Evolutionary conservation across 2,888 invertebrate genomes (phyloP).

Genomic region (Pharmacophagus antenor): DNA sequence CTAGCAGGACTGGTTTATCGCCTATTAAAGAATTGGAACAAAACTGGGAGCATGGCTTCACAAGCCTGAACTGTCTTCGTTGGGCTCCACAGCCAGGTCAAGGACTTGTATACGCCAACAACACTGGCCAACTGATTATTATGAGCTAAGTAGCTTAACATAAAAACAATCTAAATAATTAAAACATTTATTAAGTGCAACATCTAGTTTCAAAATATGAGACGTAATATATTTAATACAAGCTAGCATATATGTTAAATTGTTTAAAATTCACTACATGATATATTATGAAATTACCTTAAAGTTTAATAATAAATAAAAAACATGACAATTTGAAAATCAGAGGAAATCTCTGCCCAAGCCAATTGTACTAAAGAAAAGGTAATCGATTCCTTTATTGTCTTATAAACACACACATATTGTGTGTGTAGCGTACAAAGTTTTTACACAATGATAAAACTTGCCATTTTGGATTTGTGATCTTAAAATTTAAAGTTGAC

Average conservation of each 20-base stretch:
- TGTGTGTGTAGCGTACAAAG: too few relatives aligned
- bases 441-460: neutral
- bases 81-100: slow-evolving; percentile 92
- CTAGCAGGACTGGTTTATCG: slow-evolving; percentile 65
- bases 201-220: neutral
- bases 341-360: neutral
- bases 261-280: neutral
- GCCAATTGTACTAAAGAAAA: neutral
- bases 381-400: neutral
- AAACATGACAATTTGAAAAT: neutral
- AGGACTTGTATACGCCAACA: slow-evolving; percentile 92
- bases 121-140: slow-evolving; percentile 89
- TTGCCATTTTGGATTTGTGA: neutral
- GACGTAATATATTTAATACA: neutral
- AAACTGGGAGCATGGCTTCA: slow-evolving; percentile 83
- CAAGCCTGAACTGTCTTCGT: slow-evolving; percentile 90
- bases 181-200: neutral
- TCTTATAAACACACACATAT: neutral
- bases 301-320: neutral
- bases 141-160: slow-evolving; percentile 71
- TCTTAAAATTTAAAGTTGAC: neutral
- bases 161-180: neutral
- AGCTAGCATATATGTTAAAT: neutral
- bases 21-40: slow-evolving; percentile 85
- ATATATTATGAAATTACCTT: neutral